phyloP scores from a whole-genome alignment of 2,113 vertebrate genomes.

The Lamprologus tigripictilis region DNA sequence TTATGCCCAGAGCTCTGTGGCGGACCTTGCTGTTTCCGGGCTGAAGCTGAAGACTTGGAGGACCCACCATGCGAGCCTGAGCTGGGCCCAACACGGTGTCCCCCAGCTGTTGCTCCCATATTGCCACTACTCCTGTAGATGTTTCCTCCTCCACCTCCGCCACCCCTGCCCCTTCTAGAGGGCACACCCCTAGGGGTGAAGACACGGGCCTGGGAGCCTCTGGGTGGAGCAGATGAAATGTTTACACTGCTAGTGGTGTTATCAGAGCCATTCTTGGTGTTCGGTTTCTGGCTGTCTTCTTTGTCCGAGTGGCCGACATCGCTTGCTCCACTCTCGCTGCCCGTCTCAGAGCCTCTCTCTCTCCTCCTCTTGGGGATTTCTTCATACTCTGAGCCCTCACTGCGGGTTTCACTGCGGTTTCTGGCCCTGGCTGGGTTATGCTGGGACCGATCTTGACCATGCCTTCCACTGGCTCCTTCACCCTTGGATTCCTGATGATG shows the following conservation, averaged over 20 bases:
- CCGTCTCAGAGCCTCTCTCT: conserved; percentile 85
- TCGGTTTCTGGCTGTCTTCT: conserved; percentile 70
- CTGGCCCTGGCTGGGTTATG: conserved; percentile 75
- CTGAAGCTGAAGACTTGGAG: conserved; percentile 49
- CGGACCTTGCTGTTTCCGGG: conserved; percentile 63
- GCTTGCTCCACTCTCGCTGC: conserved; percentile 82
- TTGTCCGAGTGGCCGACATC: conserved; percentile 82
- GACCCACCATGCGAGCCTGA: conserved; percentile 58
- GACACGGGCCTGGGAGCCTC: conserved; percentile 75
- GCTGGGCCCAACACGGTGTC: conserved; percentile 59
- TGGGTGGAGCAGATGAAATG: conserved; percentile 49
- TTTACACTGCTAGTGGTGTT: conserved; percentile 12
- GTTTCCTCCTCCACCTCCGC: conserved; percentile 64
- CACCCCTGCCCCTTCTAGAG: conserved; percentile 82
- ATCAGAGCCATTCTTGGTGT: conserved; percentile 58
- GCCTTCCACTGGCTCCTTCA: conserved; percentile 54
- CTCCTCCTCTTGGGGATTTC: conserved; percentile 87
- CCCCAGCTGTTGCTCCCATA: conserved; percentile 52
- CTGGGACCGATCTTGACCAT: conserved; percentile 51
- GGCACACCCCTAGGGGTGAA: conserved; percentile 89
- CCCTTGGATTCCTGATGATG: conserved; percentile 74
- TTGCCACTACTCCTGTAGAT: conserved; percentile 57
- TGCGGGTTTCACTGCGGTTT: conserved; percentile 85
- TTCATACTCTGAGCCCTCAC: conserved; percentile 88
- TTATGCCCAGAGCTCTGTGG: conserved; percentile 50